These are phyloP conservation scores for Lasioglossum albipes DNA, from an alignment of 1,140 invertebrate species.

Conservation along the genomic window DNA sequence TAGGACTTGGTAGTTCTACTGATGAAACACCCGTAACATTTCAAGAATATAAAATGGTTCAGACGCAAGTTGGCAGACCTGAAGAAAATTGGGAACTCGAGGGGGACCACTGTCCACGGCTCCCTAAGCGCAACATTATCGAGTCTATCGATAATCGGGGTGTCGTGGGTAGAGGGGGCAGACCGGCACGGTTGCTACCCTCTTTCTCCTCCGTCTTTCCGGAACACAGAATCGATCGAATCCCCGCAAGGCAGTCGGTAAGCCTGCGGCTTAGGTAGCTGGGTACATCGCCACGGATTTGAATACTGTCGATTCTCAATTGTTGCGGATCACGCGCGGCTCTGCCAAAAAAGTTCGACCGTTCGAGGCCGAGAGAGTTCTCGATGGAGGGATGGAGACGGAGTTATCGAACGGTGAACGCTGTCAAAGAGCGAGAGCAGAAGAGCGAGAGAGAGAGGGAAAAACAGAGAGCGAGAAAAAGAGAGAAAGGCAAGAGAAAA, in stretches of 20 bases:
- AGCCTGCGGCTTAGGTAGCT: slow-evolving; percentile 55
- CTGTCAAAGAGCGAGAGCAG: too few species aligned
- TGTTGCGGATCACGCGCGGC: slow-evolving; percentile 61
- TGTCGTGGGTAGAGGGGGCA: slow-evolving; percentile 7
- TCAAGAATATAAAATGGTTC: too few species aligned
- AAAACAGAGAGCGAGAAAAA: slow-evolving; percentile 34
- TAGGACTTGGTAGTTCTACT: too few species aligned
- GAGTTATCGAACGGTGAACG: neutral
- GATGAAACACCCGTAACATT: too few species aligned
- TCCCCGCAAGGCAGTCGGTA: slow-evolving; percentile 51
- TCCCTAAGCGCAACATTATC: slow-evolving; percentile 25
- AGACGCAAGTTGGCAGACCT: neutral
- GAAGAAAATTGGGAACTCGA: neutral
- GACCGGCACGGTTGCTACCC: slow-evolving; percentile 11
- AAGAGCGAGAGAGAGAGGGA: slow-evolving; percentile 9
- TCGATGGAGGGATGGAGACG: neutral
- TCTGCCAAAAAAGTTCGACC: slow-evolving; percentile 7
- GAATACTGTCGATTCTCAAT: slow-evolving; percentile 64
- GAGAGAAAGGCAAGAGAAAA: slow-evolving; percentile 45
- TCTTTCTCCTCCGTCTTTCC: slow-evolving; percentile 35
- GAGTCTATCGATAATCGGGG: slow-evolving; percentile 26
- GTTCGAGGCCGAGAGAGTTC: neutral
- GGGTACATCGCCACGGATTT: slow-evolving; percentile 63
- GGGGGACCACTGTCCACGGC: neutral
- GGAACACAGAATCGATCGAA: slow-evolving; percentile 61